Evolutionary conservation across 2,113 vertebrate genomes (phyloP).

Genomic region (Heptranchias perlo): DNA sequence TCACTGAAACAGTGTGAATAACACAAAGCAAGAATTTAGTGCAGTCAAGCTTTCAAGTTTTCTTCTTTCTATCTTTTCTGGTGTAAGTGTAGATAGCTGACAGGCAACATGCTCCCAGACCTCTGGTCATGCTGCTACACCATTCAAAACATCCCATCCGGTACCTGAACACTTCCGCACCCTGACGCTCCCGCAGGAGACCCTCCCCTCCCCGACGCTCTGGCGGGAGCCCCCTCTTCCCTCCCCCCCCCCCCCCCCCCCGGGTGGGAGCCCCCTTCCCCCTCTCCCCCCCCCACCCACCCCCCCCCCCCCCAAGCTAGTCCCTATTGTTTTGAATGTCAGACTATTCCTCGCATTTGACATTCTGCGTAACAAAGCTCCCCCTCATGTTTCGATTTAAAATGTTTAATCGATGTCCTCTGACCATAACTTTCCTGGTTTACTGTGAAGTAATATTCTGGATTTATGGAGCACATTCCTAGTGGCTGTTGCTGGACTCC

Average conservation of each 20-base stretch:
- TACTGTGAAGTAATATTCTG: neutral
- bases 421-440: neutral
- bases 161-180: too few relatives aligned
- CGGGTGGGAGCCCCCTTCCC: neutral
- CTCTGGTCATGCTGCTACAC: neutral
- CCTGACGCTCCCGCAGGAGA: too few relatives aligned
- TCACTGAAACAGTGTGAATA: neutral
- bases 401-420: neutral
- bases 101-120: neutral
- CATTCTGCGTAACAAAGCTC: neutral
- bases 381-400: neutral
- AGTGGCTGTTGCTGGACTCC: neutral
- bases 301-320: neutral
- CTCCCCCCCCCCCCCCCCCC: neutral
- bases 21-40: neutral
- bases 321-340: neutral
- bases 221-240: neutral
- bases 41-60: too few relatives aligned
- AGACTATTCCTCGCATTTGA: neutral
- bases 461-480: neutral
- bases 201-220: too few relatives aligned
- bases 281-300: rapidly evolving
- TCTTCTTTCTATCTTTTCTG: neutral
- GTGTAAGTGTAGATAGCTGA: neutral
- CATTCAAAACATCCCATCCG: too few relatives aligned